Percentiles rank a stretch among this genome's conserved stretches.
phyloP scores from a whole-genome alignment of 2,113 vertebrate species.

The Toxostoma redivivum region DNA sequence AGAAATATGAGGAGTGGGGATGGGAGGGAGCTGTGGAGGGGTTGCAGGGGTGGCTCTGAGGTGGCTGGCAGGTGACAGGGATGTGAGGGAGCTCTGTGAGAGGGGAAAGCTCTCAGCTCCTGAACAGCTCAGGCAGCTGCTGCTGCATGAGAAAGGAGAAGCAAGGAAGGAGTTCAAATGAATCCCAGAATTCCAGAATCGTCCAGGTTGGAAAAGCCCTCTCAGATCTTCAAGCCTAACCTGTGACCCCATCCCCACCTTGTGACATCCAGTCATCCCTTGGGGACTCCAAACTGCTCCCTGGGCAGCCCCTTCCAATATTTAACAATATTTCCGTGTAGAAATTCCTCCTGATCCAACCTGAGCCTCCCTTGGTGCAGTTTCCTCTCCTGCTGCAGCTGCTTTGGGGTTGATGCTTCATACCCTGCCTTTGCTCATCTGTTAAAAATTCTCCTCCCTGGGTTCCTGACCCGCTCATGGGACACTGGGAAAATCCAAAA shows the following conservation, averaged over 20 bases:
- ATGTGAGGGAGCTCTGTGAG: not conserved
- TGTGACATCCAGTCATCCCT: not conserved
- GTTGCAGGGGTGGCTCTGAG: not conserved
- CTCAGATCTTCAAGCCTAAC: not conserved
- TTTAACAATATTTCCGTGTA: rapidly evolving
- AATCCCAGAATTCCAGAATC: not conserved
- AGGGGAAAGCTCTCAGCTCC: not conserved
- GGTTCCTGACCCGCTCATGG: rapidly evolving
- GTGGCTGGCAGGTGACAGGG: not conserved
- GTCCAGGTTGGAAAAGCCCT: not conserved
- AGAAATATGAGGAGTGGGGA: not conserved
- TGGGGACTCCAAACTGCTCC: not conserved
- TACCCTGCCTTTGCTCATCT: not conserved
- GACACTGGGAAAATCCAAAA: not conserved
- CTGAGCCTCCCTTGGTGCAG: rapidly evolving
- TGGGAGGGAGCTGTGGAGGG: not conserved
- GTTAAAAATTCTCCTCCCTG: not conserved
- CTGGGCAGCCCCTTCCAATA: not conserved
- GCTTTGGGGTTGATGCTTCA: not conserved
- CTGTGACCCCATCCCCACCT: not conserved
- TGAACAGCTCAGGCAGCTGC: not conserved
- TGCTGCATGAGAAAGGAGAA: not conserved
- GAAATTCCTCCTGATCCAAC: not conserved
- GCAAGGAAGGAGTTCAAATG: not conserved
- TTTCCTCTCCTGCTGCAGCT: not conserved